These are phyloP conservation scores for Cephus pulcher DNA, from an alignment of 2,888 invertebrate species.

Conservation along the genomic window DNA sequence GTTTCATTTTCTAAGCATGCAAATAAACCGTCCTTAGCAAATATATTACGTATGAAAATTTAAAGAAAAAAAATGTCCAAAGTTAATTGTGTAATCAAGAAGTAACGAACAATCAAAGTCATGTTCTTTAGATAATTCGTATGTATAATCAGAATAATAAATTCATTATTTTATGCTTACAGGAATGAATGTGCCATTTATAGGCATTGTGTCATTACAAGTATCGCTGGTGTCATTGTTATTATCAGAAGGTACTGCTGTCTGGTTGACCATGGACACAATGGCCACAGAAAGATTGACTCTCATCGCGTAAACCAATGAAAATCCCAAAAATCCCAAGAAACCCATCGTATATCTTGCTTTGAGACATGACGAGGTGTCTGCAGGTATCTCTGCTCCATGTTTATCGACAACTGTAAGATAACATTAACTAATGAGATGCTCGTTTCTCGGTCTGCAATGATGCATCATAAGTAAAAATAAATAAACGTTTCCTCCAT, in stretches of 20 bases:
- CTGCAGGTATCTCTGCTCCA: constrained; percentile 47
- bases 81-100: neutral
- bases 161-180: constrained; percentile 32
- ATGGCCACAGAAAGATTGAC: constrained; percentile 94
- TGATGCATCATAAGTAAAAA: neutral
- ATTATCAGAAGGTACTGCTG: constrained; percentile 70
- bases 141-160: neutral
- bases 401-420: constrained; percentile 35
- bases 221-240: constrained; percentile 69
- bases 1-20: neutral
- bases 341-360: constrained; percentile 83
- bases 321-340: constrained; percentile 89
- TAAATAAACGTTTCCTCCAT: neutral
- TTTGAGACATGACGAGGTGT: constrained; percentile 77
- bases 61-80: neutral
- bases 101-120: constrained; percentile 10
- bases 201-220: constrained; percentile 67
- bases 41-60: neutral
- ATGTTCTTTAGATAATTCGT: neutral
- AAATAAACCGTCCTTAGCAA: neutral
- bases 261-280: constrained; percentile 92
- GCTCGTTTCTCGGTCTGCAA: neutral
- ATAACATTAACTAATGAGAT: neutral
- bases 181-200: constrained; percentile 56
- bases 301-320: constrained; percentile 90